These are phyloP conservation scores for Aix galericulata DNA, from an alignment of 2,113 vertebrate species.

Conservation along the genomic window DNA sequence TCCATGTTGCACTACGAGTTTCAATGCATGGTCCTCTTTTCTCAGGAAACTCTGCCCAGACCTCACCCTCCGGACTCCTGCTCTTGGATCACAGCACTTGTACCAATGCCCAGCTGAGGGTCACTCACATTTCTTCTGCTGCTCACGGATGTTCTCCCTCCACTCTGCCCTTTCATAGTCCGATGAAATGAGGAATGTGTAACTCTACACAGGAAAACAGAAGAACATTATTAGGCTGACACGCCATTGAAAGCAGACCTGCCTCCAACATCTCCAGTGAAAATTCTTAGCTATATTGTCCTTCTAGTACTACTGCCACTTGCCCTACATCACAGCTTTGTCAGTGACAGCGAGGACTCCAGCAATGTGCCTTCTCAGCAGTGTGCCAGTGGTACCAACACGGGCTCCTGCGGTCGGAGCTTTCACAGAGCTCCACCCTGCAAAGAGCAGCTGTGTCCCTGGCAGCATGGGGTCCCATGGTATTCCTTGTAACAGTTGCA, in stretches of 20 bases:
- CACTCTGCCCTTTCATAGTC: constrained; percentile 97
- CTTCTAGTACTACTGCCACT: background rate
- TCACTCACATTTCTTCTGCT: constrained; percentile 96
- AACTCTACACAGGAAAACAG: constrained; percentile 79
- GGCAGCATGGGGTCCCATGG: background rate
- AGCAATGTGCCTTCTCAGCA: background rate
- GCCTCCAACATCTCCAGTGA: background rate
- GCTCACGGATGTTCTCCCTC: constrained; percentile 92
- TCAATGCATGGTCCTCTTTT: accelerated
- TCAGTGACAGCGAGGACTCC: background rate
- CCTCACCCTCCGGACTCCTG: background rate
- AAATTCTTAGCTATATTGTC: background rate
- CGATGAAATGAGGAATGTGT: constrained; percentile 93
- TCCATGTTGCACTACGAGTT: background rate
- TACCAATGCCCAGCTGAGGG: background rate
- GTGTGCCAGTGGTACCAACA: accelerated
- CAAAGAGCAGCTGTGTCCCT: background rate
- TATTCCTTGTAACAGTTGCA: background rate
- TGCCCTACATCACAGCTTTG: background rate
- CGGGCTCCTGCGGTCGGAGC: accelerated
- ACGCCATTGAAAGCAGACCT: background rate
- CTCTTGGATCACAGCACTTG: background rate
- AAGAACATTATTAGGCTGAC: constrained; percentile 6
- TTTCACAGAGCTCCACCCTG: background rate
- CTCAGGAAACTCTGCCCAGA: background rate